A percentile compares a stretch with the other conserved stretches of the same genome.
Conservation (phyloP, 2,797 vertebrate species). For the Acrocephalus scirpaceus region DNA sequence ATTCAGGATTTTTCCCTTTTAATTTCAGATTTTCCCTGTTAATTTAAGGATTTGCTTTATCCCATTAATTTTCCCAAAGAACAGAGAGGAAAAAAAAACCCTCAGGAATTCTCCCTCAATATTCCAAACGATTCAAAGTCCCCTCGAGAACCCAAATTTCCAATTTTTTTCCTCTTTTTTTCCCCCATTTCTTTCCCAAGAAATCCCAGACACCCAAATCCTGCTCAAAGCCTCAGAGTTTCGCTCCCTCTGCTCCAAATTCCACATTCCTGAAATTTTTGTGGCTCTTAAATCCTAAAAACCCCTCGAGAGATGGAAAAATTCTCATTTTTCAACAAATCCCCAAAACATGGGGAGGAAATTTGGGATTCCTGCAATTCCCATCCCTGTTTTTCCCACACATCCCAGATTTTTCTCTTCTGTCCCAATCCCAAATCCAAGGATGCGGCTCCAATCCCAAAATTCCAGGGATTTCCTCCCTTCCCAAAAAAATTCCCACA, state of each 20-base stretch:
- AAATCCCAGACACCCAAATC: not conserved
- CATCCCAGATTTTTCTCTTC: not conserved
- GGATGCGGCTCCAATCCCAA: not conserved
- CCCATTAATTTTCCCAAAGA: not conserved
- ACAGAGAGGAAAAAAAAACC: not conserved
- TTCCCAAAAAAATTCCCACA: not conserved
- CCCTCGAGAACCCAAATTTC: no score
- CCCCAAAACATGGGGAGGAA: not conserved
- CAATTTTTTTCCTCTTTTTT: not conserved
- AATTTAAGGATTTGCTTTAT: not conserved
- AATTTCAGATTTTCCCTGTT: no score
- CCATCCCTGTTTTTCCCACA: not conserved
- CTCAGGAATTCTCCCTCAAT: not conserved
- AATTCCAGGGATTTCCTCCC: not conserved
- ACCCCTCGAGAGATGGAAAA: not conserved
- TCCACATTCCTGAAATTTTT: conserved; percentile 16
- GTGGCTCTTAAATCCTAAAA: not conserved
- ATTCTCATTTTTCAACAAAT: not conserved
- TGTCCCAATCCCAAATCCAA: not conserved
- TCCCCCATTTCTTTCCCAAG: not conserved
- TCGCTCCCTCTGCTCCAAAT: not conserved
- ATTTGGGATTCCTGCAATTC: fast-evolving
- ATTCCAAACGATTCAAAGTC: not conserved
- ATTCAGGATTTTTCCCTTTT: no score
- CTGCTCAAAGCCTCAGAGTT: not conserved